Conservation (phyloP, 2,888 invertebrate species). For the Cancer borealis region DNA sequence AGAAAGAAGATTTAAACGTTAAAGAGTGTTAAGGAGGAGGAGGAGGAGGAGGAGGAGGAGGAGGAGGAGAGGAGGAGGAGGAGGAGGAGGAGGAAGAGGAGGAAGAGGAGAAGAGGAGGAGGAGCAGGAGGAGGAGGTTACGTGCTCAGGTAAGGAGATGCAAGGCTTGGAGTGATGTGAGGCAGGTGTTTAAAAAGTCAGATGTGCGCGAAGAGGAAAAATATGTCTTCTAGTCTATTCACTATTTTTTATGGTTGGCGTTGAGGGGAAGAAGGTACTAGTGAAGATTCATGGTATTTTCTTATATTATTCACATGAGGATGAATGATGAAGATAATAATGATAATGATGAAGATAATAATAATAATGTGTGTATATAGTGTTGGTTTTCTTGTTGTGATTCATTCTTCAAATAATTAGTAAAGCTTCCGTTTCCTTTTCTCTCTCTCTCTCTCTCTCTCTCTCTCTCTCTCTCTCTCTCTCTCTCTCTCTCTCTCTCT, state of each 20-base stretch:
- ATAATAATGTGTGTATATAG: neutral
- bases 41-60: slow-evolving; percentile 16
- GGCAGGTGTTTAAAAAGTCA: slow-evolving; percentile 20
- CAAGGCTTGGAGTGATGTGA: neutral
- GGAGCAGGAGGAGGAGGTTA: neutral
- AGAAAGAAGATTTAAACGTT: neutral
- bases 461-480: slow-evolving; percentile 19
- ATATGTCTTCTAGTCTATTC: neutral
- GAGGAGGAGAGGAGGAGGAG: neutral
- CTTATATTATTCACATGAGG: neutral
- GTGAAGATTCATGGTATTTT: neutral
- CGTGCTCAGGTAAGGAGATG: neutral
- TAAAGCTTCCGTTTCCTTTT: neutral
- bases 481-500: neutral
- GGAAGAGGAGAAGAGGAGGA: neutral
- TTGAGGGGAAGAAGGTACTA: too few relatives aligned
- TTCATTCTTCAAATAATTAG: neutral
- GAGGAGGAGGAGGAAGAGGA: slow-evolving; percentile 12
- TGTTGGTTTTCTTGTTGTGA: too few relatives aligned
- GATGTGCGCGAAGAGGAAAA: neutral
- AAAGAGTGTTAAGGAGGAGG: neutral
- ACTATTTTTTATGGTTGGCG: neutral
- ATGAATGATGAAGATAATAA: neutral
- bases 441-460: neutral
- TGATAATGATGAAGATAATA: neutral